Evolutionary conservation across 2,797 vertebrate species (phyloP), one percentile per base, ranked within the genome.

Genomic region (Chromobotia macracanthus): DNA sequence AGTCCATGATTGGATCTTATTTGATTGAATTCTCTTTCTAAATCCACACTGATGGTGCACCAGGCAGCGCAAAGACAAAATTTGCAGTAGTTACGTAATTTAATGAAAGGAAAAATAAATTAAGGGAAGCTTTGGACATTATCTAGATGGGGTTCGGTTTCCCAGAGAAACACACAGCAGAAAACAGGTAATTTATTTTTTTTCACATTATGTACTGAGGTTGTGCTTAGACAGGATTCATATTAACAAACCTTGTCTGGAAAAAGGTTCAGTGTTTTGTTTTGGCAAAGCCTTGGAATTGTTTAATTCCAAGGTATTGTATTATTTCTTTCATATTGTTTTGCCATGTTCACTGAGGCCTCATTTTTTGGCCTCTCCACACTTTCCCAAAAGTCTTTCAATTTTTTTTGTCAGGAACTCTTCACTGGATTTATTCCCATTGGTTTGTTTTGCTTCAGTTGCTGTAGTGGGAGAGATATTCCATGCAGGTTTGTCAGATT

Each of bases 381-480:
- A 25, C 25, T 12, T 21, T 23, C 35, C 56, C 38, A 25, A 15
- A 55, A 18, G 15, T 75, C 35, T n/a, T 23, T 21, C 21, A 31
- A 9, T 64, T 51, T 75, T 75, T 75, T 66, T 15, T 0, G 66
- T 55, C 35, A 31, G 7, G 44, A 11, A 10, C 15, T 19, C 3
- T 6, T 64, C 58, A 21, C 28, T 25, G 21, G 63, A 65, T 55
- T 55, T 44, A 12, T 64, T 79, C 28, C 13, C 44, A 71, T 19
- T 65, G 48, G 48, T 72, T 79, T 79, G 46, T 79, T 78, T 72
- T 72, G 21, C 61, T 56, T 65, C 18, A 72, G 46, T 64, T 46
- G 35, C 11, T 1, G 1, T 23, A 38, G 68, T 25, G 28, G 69
- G 44, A 79, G 23, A 65, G 9, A 74, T 19, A 16, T 56, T 71